phyloP scores from a whole-genome alignment of 23 tunicate species.

The Styela plicata region DNA sequence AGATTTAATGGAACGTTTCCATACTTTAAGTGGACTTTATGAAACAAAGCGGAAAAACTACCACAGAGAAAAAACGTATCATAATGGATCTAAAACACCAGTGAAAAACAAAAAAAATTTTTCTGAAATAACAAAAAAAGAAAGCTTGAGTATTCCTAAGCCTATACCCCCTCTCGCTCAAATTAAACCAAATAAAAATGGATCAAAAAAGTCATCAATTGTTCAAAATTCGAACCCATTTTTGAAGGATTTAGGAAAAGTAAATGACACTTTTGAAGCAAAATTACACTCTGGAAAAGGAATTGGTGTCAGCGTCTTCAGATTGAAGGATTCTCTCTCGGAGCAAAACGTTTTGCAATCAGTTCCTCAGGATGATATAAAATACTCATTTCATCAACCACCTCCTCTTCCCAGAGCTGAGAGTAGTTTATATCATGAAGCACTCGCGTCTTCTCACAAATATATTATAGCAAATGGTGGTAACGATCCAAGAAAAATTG shows the following conservation, averaged over 20 bases:
- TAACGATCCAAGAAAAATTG: neutral
- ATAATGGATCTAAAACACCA: neutral
- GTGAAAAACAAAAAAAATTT: neutral
- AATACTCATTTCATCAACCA: constrained; percentile 6
- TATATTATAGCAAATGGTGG: constrained; percentile 6
- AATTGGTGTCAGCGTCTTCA: neutral
- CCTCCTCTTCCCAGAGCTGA: constrained; percentile 6
- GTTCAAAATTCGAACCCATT: neutral
- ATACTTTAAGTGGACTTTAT: constrained; percentile 11
- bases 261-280: neutral
- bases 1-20: constrained; percentile 22
- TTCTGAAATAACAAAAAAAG: neutral
- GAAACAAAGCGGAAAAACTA: constrained; percentile 8
- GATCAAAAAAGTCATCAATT: neutral
- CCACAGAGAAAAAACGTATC: neutral
- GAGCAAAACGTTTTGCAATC: constrained; percentile 9
- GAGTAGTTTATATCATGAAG: constrained; percentile 20
- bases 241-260: neutral
- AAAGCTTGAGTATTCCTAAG: neutral
- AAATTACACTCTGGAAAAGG: constrained; percentile 24
- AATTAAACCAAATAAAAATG: neutral
- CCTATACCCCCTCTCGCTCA: constrained; percentile 9
- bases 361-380: constrained; percentile 23
- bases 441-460: constrained; percentile 23
- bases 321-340: constrained; percentile 11